Evolutionary conservation across 2,888 invertebrate genomes (phyloP).

Genomic region (Pollenia griseotomentosa): DNA sequence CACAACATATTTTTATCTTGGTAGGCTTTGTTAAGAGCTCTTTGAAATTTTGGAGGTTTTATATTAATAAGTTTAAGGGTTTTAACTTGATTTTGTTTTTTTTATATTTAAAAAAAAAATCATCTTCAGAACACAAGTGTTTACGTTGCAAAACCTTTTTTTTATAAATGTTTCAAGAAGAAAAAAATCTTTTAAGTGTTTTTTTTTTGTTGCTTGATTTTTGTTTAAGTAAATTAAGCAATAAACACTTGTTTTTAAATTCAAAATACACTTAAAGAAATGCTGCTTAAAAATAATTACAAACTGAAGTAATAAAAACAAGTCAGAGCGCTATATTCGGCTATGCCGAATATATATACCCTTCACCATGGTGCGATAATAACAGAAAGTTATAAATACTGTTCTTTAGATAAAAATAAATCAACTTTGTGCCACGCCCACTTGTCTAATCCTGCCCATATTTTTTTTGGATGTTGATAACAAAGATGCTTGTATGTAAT

Average conservation of each 20-base stretch:
- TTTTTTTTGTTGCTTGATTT: background rate
- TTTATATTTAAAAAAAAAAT: background rate
- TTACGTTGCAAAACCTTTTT: slow-evolving; percentile 38
- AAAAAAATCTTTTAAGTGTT: background rate
- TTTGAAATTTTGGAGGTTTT: background rate
- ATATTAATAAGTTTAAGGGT: too few species aligned
- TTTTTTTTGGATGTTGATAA: too few species aligned
- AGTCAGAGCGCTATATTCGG: too few species aligned
- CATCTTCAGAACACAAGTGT: slow-evolving; percentile 56
- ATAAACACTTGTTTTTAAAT: slow-evolving; percentile 17
- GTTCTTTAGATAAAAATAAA: too few species aligned
- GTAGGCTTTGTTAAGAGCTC: slow-evolving; percentile 19
- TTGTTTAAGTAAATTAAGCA: slow-evolving; percentile 30
- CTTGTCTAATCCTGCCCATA: too few species aligned
- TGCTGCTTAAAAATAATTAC: background rate
- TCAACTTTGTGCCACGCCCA: too few species aligned
- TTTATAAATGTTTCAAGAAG: background rate
- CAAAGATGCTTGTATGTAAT: too few species aligned
- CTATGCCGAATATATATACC: too few species aligned
- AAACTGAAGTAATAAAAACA: too few species aligned
- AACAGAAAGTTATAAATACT: too few species aligned
- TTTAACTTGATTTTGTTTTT: too few species aligned
- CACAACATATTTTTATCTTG: slow-evolving; percentile 9
- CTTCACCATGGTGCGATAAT: too few species aligned
- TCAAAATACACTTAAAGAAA: slow-evolving; percentile 16